Percentiles rank a stretch among this genome's conserved stretches.
Conservation (phyloP, 2,888 invertebrate genomes). For the Mimas tiliae region DNA sequence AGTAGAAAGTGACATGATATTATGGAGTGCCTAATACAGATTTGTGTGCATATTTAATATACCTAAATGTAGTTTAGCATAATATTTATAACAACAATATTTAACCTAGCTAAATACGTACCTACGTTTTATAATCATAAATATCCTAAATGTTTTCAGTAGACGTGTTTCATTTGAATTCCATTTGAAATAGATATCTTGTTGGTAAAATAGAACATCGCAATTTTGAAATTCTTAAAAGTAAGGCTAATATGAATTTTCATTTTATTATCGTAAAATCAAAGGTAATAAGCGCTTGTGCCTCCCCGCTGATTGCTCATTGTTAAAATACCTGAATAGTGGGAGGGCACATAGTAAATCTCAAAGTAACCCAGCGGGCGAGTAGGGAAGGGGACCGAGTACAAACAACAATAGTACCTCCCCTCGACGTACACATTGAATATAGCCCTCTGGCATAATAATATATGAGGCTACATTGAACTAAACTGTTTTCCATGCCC, state of each 20-base stretch:
- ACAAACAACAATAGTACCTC: conserved; percentile 7
- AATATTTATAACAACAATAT: too few relatives aligned
- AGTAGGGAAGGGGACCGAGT: not conserved
- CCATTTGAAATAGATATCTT: too few relatives aligned
- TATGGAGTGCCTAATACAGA: too few relatives aligned
- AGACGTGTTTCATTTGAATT: too few relatives aligned
- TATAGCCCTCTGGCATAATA: not conserved
- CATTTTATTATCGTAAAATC: not conserved
- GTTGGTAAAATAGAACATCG: too few relatives aligned
- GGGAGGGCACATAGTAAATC: not conserved
- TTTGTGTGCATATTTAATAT: too few relatives aligned
- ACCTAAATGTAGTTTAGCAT: too few relatives aligned
- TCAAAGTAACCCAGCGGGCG: not conserved
- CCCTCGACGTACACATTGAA: not conserved
- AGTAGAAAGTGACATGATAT: too few relatives aligned
- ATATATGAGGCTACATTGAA: not conserved
- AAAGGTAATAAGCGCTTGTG: not conserved
- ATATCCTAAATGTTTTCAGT: too few relatives aligned
- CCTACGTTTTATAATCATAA: too few relatives aligned
- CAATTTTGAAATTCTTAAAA: too few relatives aligned
- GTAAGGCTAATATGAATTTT: not conserved
- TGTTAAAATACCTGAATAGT: not conserved
- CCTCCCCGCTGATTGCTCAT: not conserved
- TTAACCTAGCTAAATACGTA: too few relatives aligned
- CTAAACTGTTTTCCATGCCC: not conserved